These are phyloP conservation scores for Drosophila sp. DNA, from an alignment of 1,140 invertebrate species.

Conservation along the genomic window DNA sequence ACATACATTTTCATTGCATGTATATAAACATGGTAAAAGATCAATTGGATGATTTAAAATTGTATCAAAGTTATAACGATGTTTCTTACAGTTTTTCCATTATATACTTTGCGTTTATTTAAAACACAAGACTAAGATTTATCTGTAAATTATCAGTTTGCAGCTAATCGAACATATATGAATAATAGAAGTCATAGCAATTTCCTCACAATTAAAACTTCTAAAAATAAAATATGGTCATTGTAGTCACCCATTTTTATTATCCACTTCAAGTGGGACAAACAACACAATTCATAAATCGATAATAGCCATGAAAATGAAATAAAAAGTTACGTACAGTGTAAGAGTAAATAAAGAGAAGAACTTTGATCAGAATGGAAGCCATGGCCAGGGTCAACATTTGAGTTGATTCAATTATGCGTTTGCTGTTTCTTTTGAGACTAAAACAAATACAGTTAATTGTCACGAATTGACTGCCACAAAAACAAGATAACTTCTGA, in stretches of 20 bases:
- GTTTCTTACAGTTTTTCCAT: too few species aligned
- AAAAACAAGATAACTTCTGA: neutral
- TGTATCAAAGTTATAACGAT: too few species aligned
- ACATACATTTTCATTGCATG: neutral
- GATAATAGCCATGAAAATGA: conserved; percentile 1
- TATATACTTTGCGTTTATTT: too few species aligned
- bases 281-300: conserved; percentile 9
- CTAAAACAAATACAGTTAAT: conserved; percentile 31
- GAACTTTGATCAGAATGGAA: neutral
- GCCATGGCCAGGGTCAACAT: conserved; percentile 37
- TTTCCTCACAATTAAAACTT: too few species aligned
- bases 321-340: neutral
- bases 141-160: too few species aligned
- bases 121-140: too few species aligned
- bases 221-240: conserved; percentile 9
- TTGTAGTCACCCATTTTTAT: conserved; percentile 10
- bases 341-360: conserved; percentile 19
- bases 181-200: too few species aligned
- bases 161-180: too few species aligned
- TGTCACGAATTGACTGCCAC: conserved; percentile 28
- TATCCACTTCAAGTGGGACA: conserved; percentile 15
- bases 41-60: too few species aligned
- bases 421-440: conserved; percentile 3
- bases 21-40: neutral
- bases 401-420: conserved; percentile 23